Conservation (phyloP, 2,888 invertebrate genomes). For the Aspidiotus destructor region DNA sequence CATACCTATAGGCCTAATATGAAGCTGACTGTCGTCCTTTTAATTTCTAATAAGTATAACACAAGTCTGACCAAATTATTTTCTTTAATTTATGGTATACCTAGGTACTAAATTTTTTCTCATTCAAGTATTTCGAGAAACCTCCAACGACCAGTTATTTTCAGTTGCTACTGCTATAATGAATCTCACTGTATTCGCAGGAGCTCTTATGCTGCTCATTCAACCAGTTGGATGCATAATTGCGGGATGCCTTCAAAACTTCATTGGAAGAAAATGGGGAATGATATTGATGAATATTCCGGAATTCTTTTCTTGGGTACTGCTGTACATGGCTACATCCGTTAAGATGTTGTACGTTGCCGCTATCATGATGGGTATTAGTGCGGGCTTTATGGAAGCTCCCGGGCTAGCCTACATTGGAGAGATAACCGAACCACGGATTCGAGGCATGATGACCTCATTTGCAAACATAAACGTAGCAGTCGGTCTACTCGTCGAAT, state of each 20-base stretch:
- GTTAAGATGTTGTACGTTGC: conserved; percentile 47
- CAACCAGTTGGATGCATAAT: conserved; percentile 51
- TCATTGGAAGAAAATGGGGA: conserved; percentile 49
- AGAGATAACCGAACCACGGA: conserved; percentile 48
- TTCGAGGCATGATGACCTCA: conserved; percentile 45
- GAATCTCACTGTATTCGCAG: conserved; percentile 41
- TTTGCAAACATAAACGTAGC: conserved; percentile 65
- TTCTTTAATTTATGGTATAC: too few relatives aligned
- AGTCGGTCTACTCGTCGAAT: conserved; percentile 62
- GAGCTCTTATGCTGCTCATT: conserved; percentile 50
- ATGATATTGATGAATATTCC: conserved; percentile 51
- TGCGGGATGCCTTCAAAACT: conserved; percentile 49
- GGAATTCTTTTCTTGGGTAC: conserved; percentile 49
- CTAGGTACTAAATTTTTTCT: too few relatives aligned
- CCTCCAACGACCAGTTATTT: too few relatives aligned
- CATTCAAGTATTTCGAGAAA: too few relatives aligned
- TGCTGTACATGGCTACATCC: conserved; percentile 48
- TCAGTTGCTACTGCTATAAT: too few relatives aligned
- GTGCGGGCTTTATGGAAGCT: conserved; percentile 58
- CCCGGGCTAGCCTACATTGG: conserved; percentile 52
- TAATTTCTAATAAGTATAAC: too few relatives aligned
- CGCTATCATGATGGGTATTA: conserved; percentile 49
- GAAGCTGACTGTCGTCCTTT: too few relatives aligned
- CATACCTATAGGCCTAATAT: too few relatives aligned
- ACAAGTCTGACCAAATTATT: too few relatives aligned